phyloP scores from a whole-genome alignment of 2,888 invertebrate genomes.

The Drosophila melanosoma region DNA sequence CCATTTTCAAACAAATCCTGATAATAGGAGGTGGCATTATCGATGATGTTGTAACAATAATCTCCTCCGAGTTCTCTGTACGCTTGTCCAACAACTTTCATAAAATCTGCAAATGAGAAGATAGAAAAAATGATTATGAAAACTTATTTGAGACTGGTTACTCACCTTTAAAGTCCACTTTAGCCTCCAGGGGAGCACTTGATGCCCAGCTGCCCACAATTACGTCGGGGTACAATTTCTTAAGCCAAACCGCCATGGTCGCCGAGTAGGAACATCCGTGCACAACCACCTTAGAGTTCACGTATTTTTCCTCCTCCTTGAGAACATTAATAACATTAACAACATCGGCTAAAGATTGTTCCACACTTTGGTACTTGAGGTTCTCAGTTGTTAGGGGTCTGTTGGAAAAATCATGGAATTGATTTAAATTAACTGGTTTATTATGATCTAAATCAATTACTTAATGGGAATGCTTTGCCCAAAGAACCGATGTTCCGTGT shows the following conservation, averaged over 20 bases:
- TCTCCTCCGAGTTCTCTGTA: slow-evolving; percentile 60
- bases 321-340: slow-evolving; percentile 86
- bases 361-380: slow-evolving; percentile 87
- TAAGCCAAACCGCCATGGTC: slow-evolving; percentile 88
- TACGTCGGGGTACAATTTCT: slow-evolving; percentile 87
- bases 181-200: slow-evolving; percentile 87
- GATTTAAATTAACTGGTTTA: neutral
- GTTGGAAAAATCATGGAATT: neutral
- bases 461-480: slow-evolving; percentile 89
- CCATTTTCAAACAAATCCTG: slow-evolving; percentile 58
- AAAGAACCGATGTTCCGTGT: slow-evolving; percentile 92
- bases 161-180: slow-evolving; percentile 86
- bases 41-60: slow-evolving; percentile 68
- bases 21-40: slow-evolving; percentile 61
- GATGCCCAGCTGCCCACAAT: slow-evolving; percentile 87
- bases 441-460: slow-evolving; percentile 85
- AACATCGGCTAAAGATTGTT: slow-evolving; percentile 88
- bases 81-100: slow-evolving; percentile 71
- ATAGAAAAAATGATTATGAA: neutral
- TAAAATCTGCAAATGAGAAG: slow-evolving; percentile 54
- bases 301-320: slow-evolving; percentile 62
- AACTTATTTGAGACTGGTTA: neutral
- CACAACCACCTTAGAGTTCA: slow-evolving; percentile 84
- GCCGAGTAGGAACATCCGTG: slow-evolving; percentile 89
- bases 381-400: slow-evolving; percentile 83